These are phyloP conservation scores for Bimastos eiseni DNA, from an alignment of 2,888 invertebrate genomes.

Conservation along the genomic window DNA sequence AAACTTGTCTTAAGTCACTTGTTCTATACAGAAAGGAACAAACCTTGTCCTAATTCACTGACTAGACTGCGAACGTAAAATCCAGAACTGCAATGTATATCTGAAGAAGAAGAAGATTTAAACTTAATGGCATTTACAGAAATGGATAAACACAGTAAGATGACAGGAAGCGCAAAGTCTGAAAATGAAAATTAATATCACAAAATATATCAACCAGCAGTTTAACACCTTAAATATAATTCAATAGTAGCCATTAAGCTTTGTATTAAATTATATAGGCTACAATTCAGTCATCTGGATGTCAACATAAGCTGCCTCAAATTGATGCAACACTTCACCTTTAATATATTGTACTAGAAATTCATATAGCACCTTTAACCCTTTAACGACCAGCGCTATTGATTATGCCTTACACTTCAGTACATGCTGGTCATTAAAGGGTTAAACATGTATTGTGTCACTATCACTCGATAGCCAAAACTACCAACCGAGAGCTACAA, in stretches of 20 bases:
- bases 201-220: no score
- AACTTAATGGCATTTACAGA: no score
- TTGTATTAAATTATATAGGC: neutral
- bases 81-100: conserved; percentile 36
- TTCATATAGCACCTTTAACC: no score
- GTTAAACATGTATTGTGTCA: neutral
- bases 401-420: no score
- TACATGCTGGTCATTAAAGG: no score
- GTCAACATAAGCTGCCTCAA: neutral
- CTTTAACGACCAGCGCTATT: neutral
- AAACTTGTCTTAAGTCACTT: no score
- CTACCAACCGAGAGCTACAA: conserved; percentile 33
- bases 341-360: no score
- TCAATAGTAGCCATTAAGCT: no score
- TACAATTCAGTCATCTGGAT: neutral
- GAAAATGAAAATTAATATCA: no score
- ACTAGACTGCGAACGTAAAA: conserved; percentile 38
- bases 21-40: neutral
- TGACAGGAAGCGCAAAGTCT: no score
- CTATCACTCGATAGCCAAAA: neutral
- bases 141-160: no score
- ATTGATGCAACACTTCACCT: neutral
- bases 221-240: no score
- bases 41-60: conserved; percentile 34
- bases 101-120: conserved; percentile 20